Evolutionary conservation across 37 sponge, comb jelly and placozoan species (phyloP).

Genomic region (Hormiphora californensis): DNA sequence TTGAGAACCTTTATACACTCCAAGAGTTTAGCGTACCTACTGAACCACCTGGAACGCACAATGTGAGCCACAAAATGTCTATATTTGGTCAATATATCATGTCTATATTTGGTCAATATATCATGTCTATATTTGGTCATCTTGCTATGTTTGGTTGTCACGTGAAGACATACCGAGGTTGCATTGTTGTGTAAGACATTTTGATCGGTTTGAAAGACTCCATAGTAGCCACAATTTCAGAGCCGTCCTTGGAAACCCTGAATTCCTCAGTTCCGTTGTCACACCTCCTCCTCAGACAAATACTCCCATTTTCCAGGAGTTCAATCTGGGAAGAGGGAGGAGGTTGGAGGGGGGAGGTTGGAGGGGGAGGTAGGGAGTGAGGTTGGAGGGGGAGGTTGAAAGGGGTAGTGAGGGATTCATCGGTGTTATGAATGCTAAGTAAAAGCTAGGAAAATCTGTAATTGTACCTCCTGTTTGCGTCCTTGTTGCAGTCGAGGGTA

Average conservation of each 20-base stretch:
- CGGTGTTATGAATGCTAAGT: too few relatives aligned
- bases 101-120: too few relatives aligned
- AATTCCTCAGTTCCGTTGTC: constrained; percentile 25
- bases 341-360: not conserved
- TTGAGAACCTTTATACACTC: not conserved
- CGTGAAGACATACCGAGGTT: constrained; percentile 33
- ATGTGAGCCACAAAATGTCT: too few relatives aligned
- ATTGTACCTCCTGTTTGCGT: not conserved
- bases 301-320: not conserved
- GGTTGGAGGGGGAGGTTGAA: not conserved
- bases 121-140: too few relatives aligned
- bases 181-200: constrained; percentile 26
- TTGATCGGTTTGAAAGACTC: not conserved
- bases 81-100: too few relatives aligned
- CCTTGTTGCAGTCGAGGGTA: constrained; percentile 1
- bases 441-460: not conserved
- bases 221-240: constrained; percentile 4
- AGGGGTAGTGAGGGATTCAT: too few relatives aligned
- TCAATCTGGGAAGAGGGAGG: not conserved
- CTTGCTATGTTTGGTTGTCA: too few relatives aligned
- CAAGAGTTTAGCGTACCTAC: constrained; percentile 29
- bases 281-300: not conserved
- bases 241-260: constrained; percentile 1
- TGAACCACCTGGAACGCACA: not conserved
- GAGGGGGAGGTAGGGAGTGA: not conserved